phyloP scores from a whole-genome alignment of 2,113 vertebrate genomes.

The Otolemur garnettii region DNA sequence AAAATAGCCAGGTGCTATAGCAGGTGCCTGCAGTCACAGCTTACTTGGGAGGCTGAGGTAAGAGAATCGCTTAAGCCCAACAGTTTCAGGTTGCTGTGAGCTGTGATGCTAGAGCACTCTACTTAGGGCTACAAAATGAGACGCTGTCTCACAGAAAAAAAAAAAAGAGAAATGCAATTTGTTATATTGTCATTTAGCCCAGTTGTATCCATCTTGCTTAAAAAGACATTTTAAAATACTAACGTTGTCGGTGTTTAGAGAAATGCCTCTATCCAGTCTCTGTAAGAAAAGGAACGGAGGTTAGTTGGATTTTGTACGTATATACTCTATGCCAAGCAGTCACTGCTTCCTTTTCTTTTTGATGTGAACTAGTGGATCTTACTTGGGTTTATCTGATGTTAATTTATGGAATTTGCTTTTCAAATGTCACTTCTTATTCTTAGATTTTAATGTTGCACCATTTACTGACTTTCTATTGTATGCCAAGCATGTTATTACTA shows the following conservation, averaged over 20 bases:
- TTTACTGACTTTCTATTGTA: background rate
- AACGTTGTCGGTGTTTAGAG: background rate
- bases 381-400: background rate
- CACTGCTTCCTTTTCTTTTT: constrained; percentile 10
- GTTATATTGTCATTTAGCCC: constrained; percentile 22
- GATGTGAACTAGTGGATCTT: background rate
- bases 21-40: too few species aligned
- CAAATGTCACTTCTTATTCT: background rate
- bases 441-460: constrained; percentile 39
- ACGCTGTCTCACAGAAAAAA: too few species aligned
- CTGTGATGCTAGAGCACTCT: too few species aligned
- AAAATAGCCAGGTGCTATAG: too few species aligned
- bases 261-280: background rate
- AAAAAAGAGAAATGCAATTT: background rate
- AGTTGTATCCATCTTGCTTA: constrained; percentile 24
- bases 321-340: background rate
- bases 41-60: too few species aligned
- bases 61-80: too few species aligned
- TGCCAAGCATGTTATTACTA: background rate
- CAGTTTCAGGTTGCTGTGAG: too few species aligned
- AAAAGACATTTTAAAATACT: constrained; percentile 18
- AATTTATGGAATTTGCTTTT: constrained; percentile 32
- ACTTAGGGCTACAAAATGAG: too few species aligned
- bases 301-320: background rate
- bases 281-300: background rate